phyloP scores from a whole-genome alignment of 2,113 vertebrate species.

The Stomatorhinus ivindoensis region DNA sequence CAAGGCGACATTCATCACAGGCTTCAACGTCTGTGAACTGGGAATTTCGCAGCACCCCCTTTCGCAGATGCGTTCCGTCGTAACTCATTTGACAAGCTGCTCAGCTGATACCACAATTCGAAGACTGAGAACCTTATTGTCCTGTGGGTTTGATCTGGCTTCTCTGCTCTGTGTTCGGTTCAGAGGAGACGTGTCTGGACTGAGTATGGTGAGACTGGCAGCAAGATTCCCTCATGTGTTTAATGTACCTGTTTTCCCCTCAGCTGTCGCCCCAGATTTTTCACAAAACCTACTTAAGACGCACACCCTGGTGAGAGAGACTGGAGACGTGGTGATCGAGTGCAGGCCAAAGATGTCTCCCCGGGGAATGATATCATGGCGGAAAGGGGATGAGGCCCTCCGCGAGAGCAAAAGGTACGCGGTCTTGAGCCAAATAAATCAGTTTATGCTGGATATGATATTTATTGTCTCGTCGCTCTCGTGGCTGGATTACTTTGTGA shows the following conservation, averaged over 20 bases:
- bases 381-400: conserved; percentile 77
- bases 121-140: background rate
- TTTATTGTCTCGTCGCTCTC: background rate
- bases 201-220: background rate
- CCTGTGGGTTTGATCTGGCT: background rate
- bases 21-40: background rate
- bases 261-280: conserved; percentile 90
- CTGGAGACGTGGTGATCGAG: conserved; percentile 83
- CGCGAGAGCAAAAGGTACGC: conserved; percentile 79
- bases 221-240: background rate
- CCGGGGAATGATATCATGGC: conserved; percentile 82
- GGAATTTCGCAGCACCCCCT: background rate
- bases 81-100: background rate
- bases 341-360: conserved; percentile 95
- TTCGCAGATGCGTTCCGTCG: background rate
- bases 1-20: background rate
- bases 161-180: background rate
- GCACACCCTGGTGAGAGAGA: conserved; percentile 80
- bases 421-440: background rate
- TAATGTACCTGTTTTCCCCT: conserved; percentile 15
- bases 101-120: background rate
- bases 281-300: conserved; percentile 77
- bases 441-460: background rate
- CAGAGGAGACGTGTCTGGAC: background rate
- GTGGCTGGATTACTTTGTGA: background rate